Evolutionary conservation across 2,888 invertebrate species (phyloP).

Genomic region (Drosophila stalkeri): DNA sequence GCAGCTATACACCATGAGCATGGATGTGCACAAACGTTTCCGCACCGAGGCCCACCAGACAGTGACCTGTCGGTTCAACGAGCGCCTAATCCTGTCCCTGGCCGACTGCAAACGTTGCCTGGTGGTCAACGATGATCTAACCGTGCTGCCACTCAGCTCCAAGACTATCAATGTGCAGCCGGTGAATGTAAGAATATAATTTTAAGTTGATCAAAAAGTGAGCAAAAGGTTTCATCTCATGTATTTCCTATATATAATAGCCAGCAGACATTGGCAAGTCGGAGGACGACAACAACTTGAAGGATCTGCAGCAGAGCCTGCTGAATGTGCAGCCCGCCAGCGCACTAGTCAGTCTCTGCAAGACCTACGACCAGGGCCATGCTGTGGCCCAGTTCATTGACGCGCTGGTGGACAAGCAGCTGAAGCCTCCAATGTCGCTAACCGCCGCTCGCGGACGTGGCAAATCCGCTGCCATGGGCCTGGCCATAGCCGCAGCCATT

Average conservation of each 20-base stretch:
- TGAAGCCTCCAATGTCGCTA: constrained; percentile 95
- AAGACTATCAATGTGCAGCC: constrained; percentile 93
- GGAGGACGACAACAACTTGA: constrained; percentile 88
- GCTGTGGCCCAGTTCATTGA: constrained; percentile 97
- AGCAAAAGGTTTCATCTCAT: neutral
- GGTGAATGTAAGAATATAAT: constrained; percentile 85
- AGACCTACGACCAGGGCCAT: constrained; percentile 97
- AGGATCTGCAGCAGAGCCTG: constrained; percentile 92
- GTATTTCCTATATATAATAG: constrained; percentile 52
- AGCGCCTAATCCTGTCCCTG: constrained; percentile 96
- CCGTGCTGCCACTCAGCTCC: constrained; percentile 96
- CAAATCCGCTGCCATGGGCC: constrained; percentile 98
- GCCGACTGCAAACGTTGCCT: constrained; percentile 94
- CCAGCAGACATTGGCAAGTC: constrained; percentile 81
- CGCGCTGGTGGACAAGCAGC: constrained; percentile 95
- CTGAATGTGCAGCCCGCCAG: constrained; percentile 97
- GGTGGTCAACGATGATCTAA: constrained; percentile 97
- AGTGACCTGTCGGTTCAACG: constrained; percentile 97
- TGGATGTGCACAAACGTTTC: constrained; percentile 98
- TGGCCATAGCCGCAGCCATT: constrained; percentile 94
- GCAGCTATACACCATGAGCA: constrained; percentile 97
- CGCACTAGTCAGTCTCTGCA: constrained; percentile 93
- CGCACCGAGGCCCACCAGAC: constrained; percentile 97
- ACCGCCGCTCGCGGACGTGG: constrained; percentile 99
- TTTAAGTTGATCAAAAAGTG: too few relatives aligned